A percentile compares a stretch with the other conserved stretches of the same genome.
Evolutionary conservation across 2,888 invertebrate species (phyloP).

Genomic region (Netelia melanura): DNA sequence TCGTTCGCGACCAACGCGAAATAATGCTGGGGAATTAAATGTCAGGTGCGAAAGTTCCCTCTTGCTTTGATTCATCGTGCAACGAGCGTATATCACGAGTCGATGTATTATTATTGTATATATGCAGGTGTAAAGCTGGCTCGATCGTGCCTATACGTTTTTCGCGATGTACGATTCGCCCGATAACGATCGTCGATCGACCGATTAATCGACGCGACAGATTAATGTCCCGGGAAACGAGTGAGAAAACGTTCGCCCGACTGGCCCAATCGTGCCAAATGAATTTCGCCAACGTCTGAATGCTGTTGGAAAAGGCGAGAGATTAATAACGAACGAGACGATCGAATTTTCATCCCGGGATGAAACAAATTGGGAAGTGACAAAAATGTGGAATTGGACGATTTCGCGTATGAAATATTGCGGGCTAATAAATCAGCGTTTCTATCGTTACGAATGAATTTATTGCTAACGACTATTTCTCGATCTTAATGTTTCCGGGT

Average conservation of each 20-base stretch:
- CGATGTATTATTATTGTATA: background rate
- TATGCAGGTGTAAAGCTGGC: background rate
- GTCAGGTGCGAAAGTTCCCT: slow-evolving; percentile 59
- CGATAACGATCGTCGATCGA: slow-evolving; percentile 68
- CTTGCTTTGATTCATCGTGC: slow-evolving; percentile 60
- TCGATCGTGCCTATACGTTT: background rate
- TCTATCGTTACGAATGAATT: no score
- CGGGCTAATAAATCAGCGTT: no score
- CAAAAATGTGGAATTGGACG: no score
- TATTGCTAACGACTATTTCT: no score
- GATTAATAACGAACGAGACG: slow-evolving; percentile 34
- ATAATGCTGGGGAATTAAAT: slow-evolving; percentile 58
- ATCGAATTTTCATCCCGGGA: background rate
- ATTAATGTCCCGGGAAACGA: slow-evolving; percentile 62
- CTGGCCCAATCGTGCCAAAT: slow-evolving; percentile 37
- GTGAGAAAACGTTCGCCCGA: slow-evolving; percentile 15
- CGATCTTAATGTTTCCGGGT: background rate
- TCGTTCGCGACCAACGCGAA: background rate
- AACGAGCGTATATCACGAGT: background rate
- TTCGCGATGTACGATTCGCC: slow-evolving; percentile 9
- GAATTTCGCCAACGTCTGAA: slow-evolving; percentile 1
- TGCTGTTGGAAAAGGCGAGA: slow-evolving; percentile 17
- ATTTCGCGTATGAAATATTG: no score
- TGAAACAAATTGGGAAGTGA: no score
- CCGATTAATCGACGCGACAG: slow-evolving; percentile 67